phyloP scores from a whole-genome alignment of 2,797 vertebrate species.

The Galago senegalensis region DNA sequence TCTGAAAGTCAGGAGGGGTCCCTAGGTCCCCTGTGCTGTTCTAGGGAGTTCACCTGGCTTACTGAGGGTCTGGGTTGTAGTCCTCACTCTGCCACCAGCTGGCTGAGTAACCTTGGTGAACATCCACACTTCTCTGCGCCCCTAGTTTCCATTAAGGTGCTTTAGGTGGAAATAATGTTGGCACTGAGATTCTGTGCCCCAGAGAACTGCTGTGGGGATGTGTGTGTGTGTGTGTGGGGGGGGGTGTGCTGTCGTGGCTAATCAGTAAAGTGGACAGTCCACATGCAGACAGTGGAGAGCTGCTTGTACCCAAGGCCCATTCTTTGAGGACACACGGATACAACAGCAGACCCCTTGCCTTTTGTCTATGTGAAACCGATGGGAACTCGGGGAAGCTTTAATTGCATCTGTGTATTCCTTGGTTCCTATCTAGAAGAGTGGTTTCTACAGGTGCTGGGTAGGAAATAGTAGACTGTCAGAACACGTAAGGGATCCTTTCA shows the following conservation, averaged over 20 bases:
- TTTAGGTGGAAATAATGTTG: not conserved
- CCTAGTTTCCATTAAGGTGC: not conserved
- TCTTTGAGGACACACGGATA: not conserved
- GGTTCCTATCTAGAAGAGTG: constrained; percentile 50
- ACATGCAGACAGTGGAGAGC: not conserved
- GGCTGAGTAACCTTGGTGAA: not conserved
- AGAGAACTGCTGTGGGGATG: not conserved
- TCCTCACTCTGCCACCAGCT: not conserved
- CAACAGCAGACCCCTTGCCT: not conserved
- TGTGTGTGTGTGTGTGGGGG: not conserved
- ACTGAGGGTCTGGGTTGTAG: not conserved
- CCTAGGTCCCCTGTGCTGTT: not conserved
- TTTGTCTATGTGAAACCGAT: not conserved
- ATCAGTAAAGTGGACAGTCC: not conserved
- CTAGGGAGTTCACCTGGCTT: not conserved
- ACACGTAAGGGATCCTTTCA: not conserved
- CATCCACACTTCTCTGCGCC: not conserved
- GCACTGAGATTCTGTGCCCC: not conserved
- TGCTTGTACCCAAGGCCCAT: not conserved
- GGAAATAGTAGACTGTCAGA: not conserved
- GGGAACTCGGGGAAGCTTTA: not conserved
- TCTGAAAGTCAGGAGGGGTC: not conserved
- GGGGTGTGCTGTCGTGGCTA: not conserved
- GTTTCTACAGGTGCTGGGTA: not conserved
- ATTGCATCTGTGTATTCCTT: not conserved